A percentile compares a stretch with the other conserved stretches of the same genome.
Evolutionary conservation across 2,888 invertebrate species (phyloP).

Genomic region (Pterobdella sp.): DNA sequence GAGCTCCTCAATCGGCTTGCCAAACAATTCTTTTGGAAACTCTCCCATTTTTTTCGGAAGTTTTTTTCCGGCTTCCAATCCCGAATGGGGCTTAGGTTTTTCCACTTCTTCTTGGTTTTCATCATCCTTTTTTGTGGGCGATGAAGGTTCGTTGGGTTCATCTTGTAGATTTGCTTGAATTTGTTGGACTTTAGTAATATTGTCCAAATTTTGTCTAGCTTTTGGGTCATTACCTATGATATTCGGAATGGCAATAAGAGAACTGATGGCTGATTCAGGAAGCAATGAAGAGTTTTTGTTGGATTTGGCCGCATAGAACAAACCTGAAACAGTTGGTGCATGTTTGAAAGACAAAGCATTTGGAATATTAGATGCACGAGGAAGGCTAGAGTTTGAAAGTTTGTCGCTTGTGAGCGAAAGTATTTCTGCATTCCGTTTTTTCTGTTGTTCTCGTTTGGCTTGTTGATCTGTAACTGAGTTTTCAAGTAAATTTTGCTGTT

Average conservation of each 20-base stretch:
- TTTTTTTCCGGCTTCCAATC: conserved; percentile 89
- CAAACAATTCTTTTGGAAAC: conserved; percentile 86
- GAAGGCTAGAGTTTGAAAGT: background rate
- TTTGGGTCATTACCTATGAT: background rate
- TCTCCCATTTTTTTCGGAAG: conserved; percentile 85
- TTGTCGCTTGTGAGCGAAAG: background rate
- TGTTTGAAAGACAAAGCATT: background rate
- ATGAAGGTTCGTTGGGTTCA: background rate
- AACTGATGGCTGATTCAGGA: background rate
- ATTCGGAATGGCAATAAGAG: background rate
- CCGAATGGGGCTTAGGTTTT: conserved; percentile 83
- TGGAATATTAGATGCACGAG: background rate
- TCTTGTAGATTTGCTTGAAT: conserved; percentile 6
- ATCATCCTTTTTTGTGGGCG: conserved; percentile 12
- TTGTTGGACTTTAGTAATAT: background rate
- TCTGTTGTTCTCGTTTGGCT: background rate
- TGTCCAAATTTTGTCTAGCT: background rate
- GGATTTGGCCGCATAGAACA: background rate
- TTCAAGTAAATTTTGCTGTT: background rate
- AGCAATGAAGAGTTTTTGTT: background rate
- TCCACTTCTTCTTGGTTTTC: conserved; percentile 53
- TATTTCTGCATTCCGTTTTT: background rate
- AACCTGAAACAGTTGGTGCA: background rate
- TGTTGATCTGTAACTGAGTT: background rate
- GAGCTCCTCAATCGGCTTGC: conserved; percentile 95